Percentiles rank a stretch among this genome's conserved stretches.
Evolutionary conservation across 2,113 vertebrate species (phyloP).

Genomic region (Echinops telfairi): DNA sequence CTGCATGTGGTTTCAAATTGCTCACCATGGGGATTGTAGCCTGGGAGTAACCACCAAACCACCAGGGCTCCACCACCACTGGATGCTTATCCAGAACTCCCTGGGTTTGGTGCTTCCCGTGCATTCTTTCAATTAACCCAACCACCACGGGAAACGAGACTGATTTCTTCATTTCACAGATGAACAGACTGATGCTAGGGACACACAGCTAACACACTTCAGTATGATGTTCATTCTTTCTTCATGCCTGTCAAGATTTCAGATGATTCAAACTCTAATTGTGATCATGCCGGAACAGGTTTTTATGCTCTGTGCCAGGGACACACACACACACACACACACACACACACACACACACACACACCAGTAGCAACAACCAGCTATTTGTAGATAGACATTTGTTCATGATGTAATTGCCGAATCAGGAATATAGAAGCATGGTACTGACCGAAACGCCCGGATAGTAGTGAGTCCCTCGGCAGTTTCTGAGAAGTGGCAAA

Average conservation of each 20-base stretch:
- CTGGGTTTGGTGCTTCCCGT: background rate
- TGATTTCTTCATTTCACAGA: background rate
- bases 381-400: background rate
- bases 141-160: background rate
- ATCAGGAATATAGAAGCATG: background rate
- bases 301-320: background rate
- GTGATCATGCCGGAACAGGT: background rate
- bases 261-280: background rate
- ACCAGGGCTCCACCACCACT: too few relatives aligned
- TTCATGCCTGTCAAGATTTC: constrained; percentile 38
- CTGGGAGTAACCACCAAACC: too few relatives aligned
- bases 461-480: constrained; percentile 98
- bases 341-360: too few relatives aligned
- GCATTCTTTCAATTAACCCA: background rate
- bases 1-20: too few relatives aligned
- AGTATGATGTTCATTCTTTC: background rate
- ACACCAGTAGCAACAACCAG: background rate
- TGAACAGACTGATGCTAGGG: background rate
- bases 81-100: background rate
- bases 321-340: background rate
- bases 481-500: constrained; percentile 99
- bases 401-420: background rate
- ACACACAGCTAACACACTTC: background rate
- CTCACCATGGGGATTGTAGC: too few relatives aligned
- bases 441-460: constrained; percentile 93